Base-by-base conservation (phyloP, 2,888 invertebrate species). In the Eurois occulta region DNA sequence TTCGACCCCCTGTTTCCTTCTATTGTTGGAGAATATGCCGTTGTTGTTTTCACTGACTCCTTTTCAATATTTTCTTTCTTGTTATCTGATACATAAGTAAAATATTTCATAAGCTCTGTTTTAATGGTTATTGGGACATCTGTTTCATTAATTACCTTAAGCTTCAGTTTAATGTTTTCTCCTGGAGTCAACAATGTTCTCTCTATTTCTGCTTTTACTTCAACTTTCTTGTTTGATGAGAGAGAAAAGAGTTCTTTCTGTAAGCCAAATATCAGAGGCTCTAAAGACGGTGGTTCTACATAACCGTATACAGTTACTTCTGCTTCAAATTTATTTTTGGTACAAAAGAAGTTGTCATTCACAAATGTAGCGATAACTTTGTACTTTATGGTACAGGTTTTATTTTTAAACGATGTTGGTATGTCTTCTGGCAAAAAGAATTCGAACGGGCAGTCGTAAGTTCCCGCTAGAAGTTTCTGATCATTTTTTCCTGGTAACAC, bases 1-100 rank as follows among this genome's bases (percentile, higher is more conserved):
- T 83, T 81, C 3, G 79, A 78, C 4, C 81, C 46, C 24, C 83
- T 85, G 8, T 88, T 84, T 3, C 81, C 58, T 41, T 86, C 83
- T 1, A 91, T 48, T 38, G 52, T 81, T 52, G 86, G 78, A 3
- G 87, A 78, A 35, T 65, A 46, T 35, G 21, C n/a, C 8, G 2
- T 7, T 21, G 75, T 72, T 2, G 32, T 78, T 28, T 79, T 81
- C 18, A 91, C 43, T 0, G 64, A 6, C 7, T 75, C 21, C 24
- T 62, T 65, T 71, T 80, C 3, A 1, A 65, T 21, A 1, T 21
- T 18, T 0, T 24, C 72, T 2, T 0, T 21, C 13, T 77, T 58
- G 10, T 1, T 1, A 48, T 72, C 21, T 35, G 88, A 43, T 68
- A 75, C 21, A 8, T 78, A 86, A 1, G 77, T 88, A 1, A 77